Base-by-base conservation (phyloP, 1,140 invertebrate species). In the Drosophila simulans region DNA sequence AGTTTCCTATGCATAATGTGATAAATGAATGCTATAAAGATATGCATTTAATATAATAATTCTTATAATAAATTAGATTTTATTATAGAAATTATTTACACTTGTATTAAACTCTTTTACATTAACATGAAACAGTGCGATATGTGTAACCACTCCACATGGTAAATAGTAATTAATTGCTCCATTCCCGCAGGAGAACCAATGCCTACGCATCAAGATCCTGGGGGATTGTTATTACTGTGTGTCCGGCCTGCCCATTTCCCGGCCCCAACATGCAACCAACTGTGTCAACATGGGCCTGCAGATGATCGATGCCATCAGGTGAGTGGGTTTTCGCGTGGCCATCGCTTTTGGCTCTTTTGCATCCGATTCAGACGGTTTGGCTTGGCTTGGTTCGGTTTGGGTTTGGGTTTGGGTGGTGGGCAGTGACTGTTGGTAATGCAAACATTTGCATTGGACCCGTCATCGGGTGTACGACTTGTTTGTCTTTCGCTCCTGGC, bases 251-350 rank as follows among this genome's bases (percentile, higher is more conserved):
- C 94, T 99, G 51, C 98, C 98, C 1, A 96, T 98, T 37, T 97
- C 97, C 0, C 93, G 98, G 48, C 96, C 97, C 10, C 98, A 98
- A 94, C 98, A 99, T 89, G 98, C 98, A 2, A 97, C 96, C 89
- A 98, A 98, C 93, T 98, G 98, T 89, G 98, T 99, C 66, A 98
- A 98, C 80, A 99, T 99, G 98, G 98, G 98, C 1, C 93, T 99
- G 46, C 96, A 98, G 92, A 99, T 99, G 98, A 98, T 99, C 68
- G 97, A 98, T 80, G 97, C 97, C 31, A 99, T 99, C 83, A 95
- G 96, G 97, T 97, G 93, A 94, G 93, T 89, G 58, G 22, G 27
- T 7, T 8, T 7, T 54, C 15, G 20, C 13, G 15, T 25, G 22
- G 17, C 37, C 22, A 39, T 1, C 37, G 10, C 27, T 49, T 48